Percentiles rank a stretch among this genome's conserved stretches.
These are phyloP conservation scores for Vulpes ferrilata DNA, from an alignment of 2,113 vertebrate species.

Conservation along the genomic window DNA sequence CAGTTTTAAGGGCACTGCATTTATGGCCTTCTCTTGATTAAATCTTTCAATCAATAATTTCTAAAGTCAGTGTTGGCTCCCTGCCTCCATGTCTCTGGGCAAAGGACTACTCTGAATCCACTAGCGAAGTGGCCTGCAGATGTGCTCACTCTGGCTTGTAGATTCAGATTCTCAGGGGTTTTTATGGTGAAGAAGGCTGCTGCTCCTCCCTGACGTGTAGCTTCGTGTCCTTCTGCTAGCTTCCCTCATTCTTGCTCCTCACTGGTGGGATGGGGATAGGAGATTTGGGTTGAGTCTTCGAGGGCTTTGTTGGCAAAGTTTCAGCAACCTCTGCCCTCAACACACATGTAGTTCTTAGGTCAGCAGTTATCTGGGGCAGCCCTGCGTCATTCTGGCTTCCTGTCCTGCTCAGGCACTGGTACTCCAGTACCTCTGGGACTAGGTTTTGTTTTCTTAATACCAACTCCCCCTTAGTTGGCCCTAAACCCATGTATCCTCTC, in stretches of 20 bases:
- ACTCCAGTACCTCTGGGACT: not conserved
- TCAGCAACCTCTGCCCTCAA: not conserved
- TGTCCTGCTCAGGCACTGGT: not conserved
- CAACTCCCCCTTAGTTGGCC: not conserved
- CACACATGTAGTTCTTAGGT: not conserved
- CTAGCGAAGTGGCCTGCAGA: not conserved
- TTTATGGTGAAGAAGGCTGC: not conserved
- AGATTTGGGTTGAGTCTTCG: not conserved
- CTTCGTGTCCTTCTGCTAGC: not conserved
- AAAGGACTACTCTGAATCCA: not conserved
- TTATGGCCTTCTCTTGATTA: constrained; percentile 22
- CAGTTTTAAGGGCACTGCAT: not conserved
- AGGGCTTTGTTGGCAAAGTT: not conserved
- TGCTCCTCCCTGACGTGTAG: not conserved
- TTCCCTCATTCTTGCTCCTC: not conserved
- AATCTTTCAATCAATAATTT: constrained; percentile 3
- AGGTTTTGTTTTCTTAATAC: not conserved
- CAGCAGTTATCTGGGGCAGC: not conserved
- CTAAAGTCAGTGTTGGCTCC: not conserved
- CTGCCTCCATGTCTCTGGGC: not conserved
- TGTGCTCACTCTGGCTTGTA: not conserved
- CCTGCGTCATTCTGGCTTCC: not conserved
- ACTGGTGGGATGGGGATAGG: not conserved
- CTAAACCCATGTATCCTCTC: not conserved
- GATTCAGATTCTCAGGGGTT: not conserved